These are phyloP conservation scores for Colossoma macropomum DNA, from an alignment of 2,113 vertebrate species.

Conservation along the genomic window DNA sequence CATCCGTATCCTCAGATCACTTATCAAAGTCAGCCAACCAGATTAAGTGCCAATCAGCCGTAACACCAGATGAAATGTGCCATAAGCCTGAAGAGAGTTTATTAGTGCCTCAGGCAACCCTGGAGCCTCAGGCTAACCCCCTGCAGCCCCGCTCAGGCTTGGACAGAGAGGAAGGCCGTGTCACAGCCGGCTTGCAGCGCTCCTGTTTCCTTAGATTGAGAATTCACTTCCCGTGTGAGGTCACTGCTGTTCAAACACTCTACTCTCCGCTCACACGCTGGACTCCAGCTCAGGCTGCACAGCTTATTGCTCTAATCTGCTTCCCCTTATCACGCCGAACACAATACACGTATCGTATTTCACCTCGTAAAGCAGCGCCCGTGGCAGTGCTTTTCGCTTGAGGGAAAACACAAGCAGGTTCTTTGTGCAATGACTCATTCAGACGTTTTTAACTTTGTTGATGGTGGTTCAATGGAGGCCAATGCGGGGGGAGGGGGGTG, in stretches of 20 bases:
- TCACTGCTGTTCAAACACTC: slow-evolving; percentile 57
- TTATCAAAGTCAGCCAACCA: too few relatives aligned
- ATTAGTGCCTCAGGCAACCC: slow-evolving; percentile 41
- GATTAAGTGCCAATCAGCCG: slow-evolving; percentile 48
- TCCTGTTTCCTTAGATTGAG: slow-evolving; percentile 75
- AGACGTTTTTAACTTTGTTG: background rate
- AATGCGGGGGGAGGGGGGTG: background rate
- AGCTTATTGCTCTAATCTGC: slow-evolving; percentile 1
- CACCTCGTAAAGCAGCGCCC: background rate
- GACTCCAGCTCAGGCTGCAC: slow-evolving; percentile 50
- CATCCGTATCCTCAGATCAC: too few relatives aligned
- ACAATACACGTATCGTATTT: slow-evolving; percentile 21
- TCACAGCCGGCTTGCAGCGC: slow-evolving; percentile 55
- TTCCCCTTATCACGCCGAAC: slow-evolving; percentile 19
- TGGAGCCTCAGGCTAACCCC: slow-evolving; percentile 25
- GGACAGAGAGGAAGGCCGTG: slow-evolving; percentile 57
- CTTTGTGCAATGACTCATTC: slow-evolving; percentile 1
- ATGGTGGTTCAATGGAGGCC: background rate
- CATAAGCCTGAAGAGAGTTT: slow-evolving; percentile 63
- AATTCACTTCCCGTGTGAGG: slow-evolving; percentile 66
- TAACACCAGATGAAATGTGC: slow-evolving; percentile 24
- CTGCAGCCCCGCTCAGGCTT: background rate
- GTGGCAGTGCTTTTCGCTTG: background rate
- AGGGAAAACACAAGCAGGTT: slow-evolving; percentile 9
- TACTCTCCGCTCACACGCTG: slow-evolving; percentile 36